These are phyloP conservation scores for Hirtodrosophila alboralis DNA, from an alignment of 2,888 invertebrate genomes.

Conservation along the genomic window DNA sequence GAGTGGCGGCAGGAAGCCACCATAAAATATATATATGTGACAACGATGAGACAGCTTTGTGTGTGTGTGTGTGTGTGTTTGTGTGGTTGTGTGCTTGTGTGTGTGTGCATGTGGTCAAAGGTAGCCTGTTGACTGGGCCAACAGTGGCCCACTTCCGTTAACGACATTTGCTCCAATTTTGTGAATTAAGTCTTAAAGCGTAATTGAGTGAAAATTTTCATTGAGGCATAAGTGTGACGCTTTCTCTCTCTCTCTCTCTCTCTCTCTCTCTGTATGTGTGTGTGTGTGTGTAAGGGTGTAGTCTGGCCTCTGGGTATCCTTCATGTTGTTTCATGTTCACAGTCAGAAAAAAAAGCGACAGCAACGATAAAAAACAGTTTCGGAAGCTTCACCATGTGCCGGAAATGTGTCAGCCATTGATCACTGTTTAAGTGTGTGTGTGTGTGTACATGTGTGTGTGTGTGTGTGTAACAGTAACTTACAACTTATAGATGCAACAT, in stretches of 20 bases:
- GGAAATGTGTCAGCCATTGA: slow-evolving; percentile 69
- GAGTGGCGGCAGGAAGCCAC: slow-evolving; percentile 22
- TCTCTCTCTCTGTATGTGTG: slow-evolving; percentile 17
- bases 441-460: slow-evolving; percentile 8
- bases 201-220: slow-evolving; percentile 82
- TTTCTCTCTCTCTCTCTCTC: too few species aligned
- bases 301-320: slow-evolving; percentile 3
- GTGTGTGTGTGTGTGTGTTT: neutral
- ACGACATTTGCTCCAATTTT: slow-evolving; percentile 64
- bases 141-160: slow-evolving; percentile 59
- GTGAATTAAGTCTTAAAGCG: slow-evolving; percentile 80
- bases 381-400: slow-evolving; percentile 58
- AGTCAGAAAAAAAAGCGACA: slow-evolving; percentile 4
- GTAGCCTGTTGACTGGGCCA: slow-evolving; percentile 16
- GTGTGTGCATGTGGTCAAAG: slow-evolving; percentile 21
- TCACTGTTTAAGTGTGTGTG: slow-evolving; percentile 37
- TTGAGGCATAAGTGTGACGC: slow-evolving; percentile 67
- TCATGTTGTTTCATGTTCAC: neutral
- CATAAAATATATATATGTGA: slow-evolving; percentile 26
- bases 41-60: slow-evolving; percentile 21
- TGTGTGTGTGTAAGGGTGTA: slow-evolving; percentile 9
- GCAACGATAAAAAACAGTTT: slow-evolving; percentile 28
- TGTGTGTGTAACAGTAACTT: slow-evolving; percentile 16
- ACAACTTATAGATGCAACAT: slow-evolving; percentile 31
- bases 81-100: slow-evolving; percentile 1